A percentile compares a stretch with the other conserved stretches of the same genome.
These are phyloP conservation scores for Xestia rhomboidea DNA, from an alignment of 2,888 invertebrate genomes.

Conservation along the genomic window DNA sequence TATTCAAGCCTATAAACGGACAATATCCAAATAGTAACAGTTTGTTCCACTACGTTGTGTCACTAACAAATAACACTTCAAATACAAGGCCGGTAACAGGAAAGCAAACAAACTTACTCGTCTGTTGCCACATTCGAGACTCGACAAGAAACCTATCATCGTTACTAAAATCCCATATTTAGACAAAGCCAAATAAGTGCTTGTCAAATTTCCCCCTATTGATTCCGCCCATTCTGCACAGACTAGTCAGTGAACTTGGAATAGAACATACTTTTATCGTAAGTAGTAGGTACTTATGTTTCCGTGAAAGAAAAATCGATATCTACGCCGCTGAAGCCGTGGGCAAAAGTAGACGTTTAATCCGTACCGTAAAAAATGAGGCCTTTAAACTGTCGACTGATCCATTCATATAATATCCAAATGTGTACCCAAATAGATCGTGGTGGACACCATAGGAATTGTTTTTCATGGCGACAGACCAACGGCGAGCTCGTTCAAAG, in stretches of 20 bases:
- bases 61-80: constrained; percentile 10
- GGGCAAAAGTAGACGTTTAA: background rate
- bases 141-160: constrained; percentile 7
- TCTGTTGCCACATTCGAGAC: constrained; percentile 7
- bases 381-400: background rate
- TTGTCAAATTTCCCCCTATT: constrained; percentile 21
- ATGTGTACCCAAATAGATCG: too few relatives aligned
- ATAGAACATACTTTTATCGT: background rate
- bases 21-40: background rate
- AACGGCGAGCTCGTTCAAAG: too few relatives aligned
- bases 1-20: background rate
- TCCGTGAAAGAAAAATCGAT: background rate
- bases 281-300: too few relatives aligned
- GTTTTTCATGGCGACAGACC: too few relatives aligned
- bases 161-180: constrained; percentile 3
- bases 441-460: too few relatives aligned
- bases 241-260: background rate
- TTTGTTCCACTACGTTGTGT: background rate
- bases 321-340: background rate
- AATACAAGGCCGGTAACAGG: constrained; percentile 19
- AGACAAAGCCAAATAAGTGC: constrained; percentile 40
- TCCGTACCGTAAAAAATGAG: background rate
- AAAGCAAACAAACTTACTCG: constrained; percentile 24
- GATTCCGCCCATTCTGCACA: background rate
- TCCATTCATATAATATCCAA: background rate